A percentile compares a stretch with the other conserved stretches of the same genome.
phyloP scores from a whole-genome alignment of 2,113 vertebrate species.

The Oxygymnocypris stewartii region DNA sequence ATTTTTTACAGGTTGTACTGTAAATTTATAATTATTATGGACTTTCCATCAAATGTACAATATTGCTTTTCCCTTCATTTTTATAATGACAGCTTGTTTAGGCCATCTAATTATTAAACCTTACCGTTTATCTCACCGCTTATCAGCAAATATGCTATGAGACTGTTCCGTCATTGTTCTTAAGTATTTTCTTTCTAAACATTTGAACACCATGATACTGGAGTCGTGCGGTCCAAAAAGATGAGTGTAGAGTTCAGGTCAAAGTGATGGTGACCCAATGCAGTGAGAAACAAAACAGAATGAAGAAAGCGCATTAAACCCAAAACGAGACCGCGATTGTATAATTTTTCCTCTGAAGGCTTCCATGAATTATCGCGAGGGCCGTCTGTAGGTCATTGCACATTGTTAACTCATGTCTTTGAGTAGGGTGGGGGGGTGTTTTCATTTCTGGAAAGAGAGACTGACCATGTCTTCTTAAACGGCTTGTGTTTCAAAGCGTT shows the following conservation, averaged over 20 bases:
- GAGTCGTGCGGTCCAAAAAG: neutral
- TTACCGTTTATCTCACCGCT: neutral
- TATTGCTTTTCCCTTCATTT: neutral
- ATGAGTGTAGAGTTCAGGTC: neutral
- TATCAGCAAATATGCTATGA: neutral
- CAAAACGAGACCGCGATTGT: conserved; percentile 81
- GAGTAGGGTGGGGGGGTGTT: conserved; percentile 35
- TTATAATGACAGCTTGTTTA: neutral
- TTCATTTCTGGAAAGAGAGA: conserved; percentile 28
- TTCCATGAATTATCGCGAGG: conserved; percentile 90
- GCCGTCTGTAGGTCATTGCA: conserved; percentile 86
- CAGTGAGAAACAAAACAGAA: conserved; percentile 83
- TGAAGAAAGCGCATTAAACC: conserved; percentile 86
- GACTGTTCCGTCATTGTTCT: neutral
- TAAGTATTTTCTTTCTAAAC: neutral
- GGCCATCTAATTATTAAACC: conserved; percentile 36
- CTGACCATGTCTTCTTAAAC: neutral
- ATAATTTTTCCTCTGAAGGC: conserved; percentile 84
- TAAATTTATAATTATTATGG: neutral
- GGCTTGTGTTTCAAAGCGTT: neutral
- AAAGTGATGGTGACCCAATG: neutral
- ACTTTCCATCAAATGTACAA: neutral
- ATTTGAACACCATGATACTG: neutral
- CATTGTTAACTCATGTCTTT: conserved; percentile 78
- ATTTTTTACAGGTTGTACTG: neutral